Conservation (phyloP, 2,113 vertebrate genomes). For the rat (Rattus norvegicus) region DNA sequence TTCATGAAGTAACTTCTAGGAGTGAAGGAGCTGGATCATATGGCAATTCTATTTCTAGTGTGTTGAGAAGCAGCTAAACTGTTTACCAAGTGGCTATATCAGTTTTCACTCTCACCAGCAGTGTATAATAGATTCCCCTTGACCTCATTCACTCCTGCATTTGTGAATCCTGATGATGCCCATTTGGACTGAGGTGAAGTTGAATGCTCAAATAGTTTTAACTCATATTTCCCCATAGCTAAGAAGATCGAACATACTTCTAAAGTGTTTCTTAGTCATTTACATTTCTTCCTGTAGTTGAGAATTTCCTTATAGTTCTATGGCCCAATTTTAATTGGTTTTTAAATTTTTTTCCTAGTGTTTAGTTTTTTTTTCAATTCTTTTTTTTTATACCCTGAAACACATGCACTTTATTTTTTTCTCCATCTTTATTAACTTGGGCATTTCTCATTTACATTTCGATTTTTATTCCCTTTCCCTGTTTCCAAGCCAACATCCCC, state of each 20-base stretch:
- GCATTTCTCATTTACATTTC: no score
- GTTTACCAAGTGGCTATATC: background rate
- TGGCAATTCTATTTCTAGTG: background rate
- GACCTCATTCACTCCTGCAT: background rate
- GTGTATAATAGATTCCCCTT: background rate
- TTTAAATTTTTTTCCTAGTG: background rate
- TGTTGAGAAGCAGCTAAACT: background rate
- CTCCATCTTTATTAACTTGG: no score
- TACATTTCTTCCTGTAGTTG: background rate
- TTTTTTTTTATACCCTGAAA: no score
- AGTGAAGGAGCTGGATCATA: background rate
- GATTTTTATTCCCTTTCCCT: no score
- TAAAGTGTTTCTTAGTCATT: no score
- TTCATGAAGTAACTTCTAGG: background rate
- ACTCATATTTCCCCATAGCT: background rate
- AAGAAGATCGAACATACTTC: background rate
- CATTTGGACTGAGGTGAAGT: background rate
- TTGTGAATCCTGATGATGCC: background rate
- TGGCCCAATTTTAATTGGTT: background rate
- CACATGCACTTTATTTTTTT: no score
- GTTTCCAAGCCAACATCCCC: no score
- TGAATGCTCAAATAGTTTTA: background rate
- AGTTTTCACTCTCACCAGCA: background rate
- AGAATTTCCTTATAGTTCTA: background rate
- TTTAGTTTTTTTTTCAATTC: background rate